Percentiles rank a stretch among this genome's conserved stretches.
These are phyloP conservation scores for Calliphora vomitoria DNA, from an alignment of 2,888 invertebrate species.

Conservation along the genomic window DNA sequence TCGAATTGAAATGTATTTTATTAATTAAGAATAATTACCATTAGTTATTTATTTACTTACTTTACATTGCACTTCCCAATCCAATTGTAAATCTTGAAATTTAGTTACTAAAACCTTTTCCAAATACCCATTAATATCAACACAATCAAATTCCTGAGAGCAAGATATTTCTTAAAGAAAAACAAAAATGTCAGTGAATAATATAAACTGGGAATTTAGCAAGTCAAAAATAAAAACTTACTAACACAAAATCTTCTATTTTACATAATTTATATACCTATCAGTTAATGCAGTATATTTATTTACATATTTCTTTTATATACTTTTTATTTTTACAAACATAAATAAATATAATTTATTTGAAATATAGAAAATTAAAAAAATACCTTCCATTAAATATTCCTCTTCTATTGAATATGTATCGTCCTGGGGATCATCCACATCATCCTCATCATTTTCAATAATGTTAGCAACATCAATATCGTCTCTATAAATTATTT, in stretches of 20 bases:
- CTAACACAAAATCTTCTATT: too few relatives aligned
- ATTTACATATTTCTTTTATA: too few relatives aligned
- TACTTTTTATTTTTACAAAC: too few relatives aligned
- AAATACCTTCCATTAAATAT: conserved; percentile 62
- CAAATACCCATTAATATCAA: conserved; percentile 77
- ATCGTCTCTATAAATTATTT: background rate
- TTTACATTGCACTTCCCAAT: conserved; percentile 77
- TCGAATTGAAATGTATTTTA: background rate
- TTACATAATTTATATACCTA: background rate
- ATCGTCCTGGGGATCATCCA: conserved; percentile 18
- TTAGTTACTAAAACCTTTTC: conserved; percentile 77
- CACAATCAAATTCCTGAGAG: conserved; percentile 66
- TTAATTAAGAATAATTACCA: background rate
- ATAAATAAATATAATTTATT: too few relatives aligned
- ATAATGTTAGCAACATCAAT: background rate
- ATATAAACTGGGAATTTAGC: too few relatives aligned
- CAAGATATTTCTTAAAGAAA: conserved; percentile 43
- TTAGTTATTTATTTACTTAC: conserved; percentile 64
- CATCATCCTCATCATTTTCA: background rate
- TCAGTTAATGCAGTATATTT: too few relatives aligned
- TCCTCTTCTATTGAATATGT: conserved; percentile 50
- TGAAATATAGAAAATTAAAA: background rate
- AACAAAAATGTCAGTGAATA: too few relatives aligned
- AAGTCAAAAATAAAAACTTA: background rate
- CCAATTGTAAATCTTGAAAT: conserved; percentile 77